Base-by-base conservation (phyloP, 1,140 invertebrate species). In the Drosophila nikananu region DNA sequence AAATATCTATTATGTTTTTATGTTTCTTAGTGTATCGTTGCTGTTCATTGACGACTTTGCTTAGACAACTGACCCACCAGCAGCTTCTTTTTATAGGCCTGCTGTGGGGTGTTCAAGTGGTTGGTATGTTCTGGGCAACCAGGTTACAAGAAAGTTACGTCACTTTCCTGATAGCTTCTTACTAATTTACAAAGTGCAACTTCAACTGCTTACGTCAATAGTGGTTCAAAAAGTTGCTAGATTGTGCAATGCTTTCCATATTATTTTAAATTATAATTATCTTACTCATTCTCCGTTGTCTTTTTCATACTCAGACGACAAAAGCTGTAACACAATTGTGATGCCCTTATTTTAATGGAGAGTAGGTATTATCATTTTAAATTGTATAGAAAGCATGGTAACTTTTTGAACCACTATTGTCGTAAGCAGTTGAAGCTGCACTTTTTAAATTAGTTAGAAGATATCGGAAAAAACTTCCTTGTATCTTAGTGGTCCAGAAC, bases 61-160 rank as follows among this genome's bases (percentile, higher is more conserved):
- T 63, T 44, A 57, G 63, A 32, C 23, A 21, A 44, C 23, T 72
- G 17, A 23, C 64, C 19, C 44, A 21, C 5, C 21, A 61, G 48
- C 54, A 58, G 19, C 27, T n/a, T 6, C 39, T 62, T 87, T 87
- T 77, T 86, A 86, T 86, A 87, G 51, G n/a, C 12, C 12, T 23
- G 17, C 6, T 21, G 13, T n/a, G 5, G 2, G 3, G 30, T 35
- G 8, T 17, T 55, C 30, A 35, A 55, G 23, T 48, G 23, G 12
- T 25, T 10, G 17, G n/a, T 42, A 35, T 66, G 46, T 66, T 60
- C 19, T 60, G 21, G 54, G 23, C 15, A 42, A 55, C 32, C 17
- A 15, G 15, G 48, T 66, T 65, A 74, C 72, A 75, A 58, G 58
- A 7, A 41, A 35, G 49, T 37, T 35, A 21, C 39, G 17, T 37